Base-by-base conservation (phyloP, 1,140 invertebrate genomes). In the Dendroctonus ponderosae region DNA sequence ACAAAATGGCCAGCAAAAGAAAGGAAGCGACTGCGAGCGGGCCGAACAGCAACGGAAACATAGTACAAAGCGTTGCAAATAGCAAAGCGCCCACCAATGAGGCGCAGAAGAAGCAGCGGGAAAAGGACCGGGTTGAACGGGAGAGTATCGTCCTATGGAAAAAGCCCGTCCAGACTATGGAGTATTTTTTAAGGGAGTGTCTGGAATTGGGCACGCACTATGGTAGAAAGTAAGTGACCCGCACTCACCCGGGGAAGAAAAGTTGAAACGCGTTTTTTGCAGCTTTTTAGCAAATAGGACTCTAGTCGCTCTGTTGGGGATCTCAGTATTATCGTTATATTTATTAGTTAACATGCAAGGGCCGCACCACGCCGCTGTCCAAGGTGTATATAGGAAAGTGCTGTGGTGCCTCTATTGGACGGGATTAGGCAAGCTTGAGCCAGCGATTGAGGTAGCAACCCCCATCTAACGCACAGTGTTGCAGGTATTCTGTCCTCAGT, bases 371-470 rank as follows among this genome's bases (percentile, higher is more conserved):
- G 7, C 73, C 40, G 68, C 77, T 48, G 75, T 84, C 48, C 77
- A 80, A 65, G 63, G 77, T n/a, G 70, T 80, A 56, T 80, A 80
- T 69, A 77, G 72, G 57, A 83, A 84, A 75, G 72, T 85, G 43
- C 80, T 82, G 74, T 96, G 93, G 90, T 93, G 89, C 82, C 74
- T 87, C 7, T 99, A 97, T 83, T 99, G 97, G 97, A 82, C 97
- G 67, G 90, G 94, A 8, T 84, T 99, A 72, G 75, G 75, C 75
- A 62, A 54, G 37, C 11, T n/a, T n/a, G 4, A 56, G 5, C 38
- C 3, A 44, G 6, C 7, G 6, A 52, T 12, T 51, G 4, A n/a
- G 26, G 8, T 15, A 37, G 26, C 11, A 39, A 7, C 11, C 41
- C 53, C 37, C n/a, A 46, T 52, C 50, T 6, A 9, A 14, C 37